A percentile compares a stretch with the other conserved stretches of the same genome.
Conservation (phyloP, 2,888 invertebrate species). For the Pandemis heparana region DNA sequence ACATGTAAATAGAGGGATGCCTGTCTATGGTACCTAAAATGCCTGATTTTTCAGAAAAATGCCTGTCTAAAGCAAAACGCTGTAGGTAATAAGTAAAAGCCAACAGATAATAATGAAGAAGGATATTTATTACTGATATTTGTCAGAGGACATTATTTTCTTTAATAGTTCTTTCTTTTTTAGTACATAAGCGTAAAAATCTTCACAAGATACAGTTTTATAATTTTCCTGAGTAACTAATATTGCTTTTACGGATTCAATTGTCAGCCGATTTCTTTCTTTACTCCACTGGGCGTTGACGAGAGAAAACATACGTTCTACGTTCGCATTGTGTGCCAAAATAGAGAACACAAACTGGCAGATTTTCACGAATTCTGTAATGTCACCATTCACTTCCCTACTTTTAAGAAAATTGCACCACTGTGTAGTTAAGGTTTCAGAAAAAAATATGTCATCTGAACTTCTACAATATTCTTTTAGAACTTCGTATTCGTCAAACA, state of each 20-base stretch:
- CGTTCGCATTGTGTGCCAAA: constrained; percentile 15
- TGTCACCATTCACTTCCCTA: constrained; percentile 3
- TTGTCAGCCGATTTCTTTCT: constrained; percentile 18
- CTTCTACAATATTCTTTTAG: constrained; percentile 36
- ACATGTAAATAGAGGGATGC: too few relatives aligned
- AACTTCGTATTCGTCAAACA: constrained; percentile 35
- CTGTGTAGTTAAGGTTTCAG: constrained; percentile 40
- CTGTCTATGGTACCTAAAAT: too few relatives aligned
- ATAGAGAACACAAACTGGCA: too few relatives aligned
- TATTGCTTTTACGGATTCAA: too few relatives aligned
- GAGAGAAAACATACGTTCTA: constrained; percentile 24
- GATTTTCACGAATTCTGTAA: too few relatives aligned
- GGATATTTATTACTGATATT: background rate
- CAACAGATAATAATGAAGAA: constrained; percentile 1
- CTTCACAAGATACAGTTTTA: constrained; percentile 2
- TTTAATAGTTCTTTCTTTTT: background rate
- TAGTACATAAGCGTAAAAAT: constrained; percentile 4
- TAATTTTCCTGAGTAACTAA: background rate
- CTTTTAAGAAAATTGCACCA: constrained; percentile 29
- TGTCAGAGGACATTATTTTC: background rate
- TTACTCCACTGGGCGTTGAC: constrained; percentile 26
- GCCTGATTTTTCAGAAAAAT: too few relatives aligned
- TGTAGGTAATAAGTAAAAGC: background rate
- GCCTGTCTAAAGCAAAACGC: too few relatives aligned
- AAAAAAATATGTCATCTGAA: constrained; percentile 35